Base-by-base conservation (phyloP, 1,140 invertebrate species). In the Drosophila setifemur region DNA sequence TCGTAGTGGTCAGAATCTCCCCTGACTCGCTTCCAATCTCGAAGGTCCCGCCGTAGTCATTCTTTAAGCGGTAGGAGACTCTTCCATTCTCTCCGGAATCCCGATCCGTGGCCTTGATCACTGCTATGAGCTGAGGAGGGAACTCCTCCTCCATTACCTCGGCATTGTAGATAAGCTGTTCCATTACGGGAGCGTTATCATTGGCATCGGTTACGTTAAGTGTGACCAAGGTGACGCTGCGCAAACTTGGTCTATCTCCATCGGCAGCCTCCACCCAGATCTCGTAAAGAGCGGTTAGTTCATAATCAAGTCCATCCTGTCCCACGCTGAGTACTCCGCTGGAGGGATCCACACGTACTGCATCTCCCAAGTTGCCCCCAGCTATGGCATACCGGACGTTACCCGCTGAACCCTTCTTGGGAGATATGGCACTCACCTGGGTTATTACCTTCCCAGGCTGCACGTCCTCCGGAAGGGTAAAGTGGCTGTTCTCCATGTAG, bases 181-280 rank as follows among this genome's bases (percentile, higher is more conserved):
- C 94, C 89, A 98, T 97, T 0, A 95, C 91, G 1, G 97, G 98
- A 0, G 94, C 90, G 91, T 98, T 98, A 82, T 99, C 97, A 90
- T 99, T 99, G 4, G 94, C 94, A 90, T 98, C 97, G 0, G 95
- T 96, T 0, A 99, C 95, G 87, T 96, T 96, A 14, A 98, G 94
- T 33, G 94, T 92, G 3, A 98, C 89, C 74, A 95, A 93, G 55
- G 94, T 92, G 8, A 96, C 95, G 43, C 94, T 96, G 52, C 95
- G 92, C 11, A 98, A 89, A 0, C 95, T 93, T 3, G 96, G 96
- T 39, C 93, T 93, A 85, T 97, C 96, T 0, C 95, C 94, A 91
- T 98, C 97, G 45, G 93, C 91, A 0, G 97, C 97, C 92, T 98
- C 96, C 42, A 99, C 93, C 97, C 97, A 99, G 18, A 98, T 94